Evolutionary conservation across 2,888 invertebrate genomes (phyloP).

Genomic region (Diploptera punctata): DNA sequence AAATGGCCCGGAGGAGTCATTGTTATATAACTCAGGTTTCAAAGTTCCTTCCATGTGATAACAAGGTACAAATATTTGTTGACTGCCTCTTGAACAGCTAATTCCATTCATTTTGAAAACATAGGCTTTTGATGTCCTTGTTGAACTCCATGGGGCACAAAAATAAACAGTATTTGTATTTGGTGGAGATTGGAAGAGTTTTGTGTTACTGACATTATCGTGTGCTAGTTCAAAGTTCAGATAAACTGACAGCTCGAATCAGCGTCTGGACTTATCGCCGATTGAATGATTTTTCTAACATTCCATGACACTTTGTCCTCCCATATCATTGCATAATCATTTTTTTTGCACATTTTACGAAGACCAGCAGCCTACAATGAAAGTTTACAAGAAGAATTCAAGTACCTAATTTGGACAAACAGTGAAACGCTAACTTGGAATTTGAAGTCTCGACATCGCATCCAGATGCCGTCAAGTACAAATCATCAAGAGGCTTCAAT

Average conservation of each 20-base stretch:
- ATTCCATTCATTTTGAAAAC: conserved; percentile 23
- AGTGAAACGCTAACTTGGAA: conserved; percentile 43
- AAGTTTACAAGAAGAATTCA: conserved; percentile 42
- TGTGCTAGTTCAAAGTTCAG: background rate
- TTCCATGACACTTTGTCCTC: conserved; percentile 29
- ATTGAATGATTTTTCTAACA: conserved; percentile 31
- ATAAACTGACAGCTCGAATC: conserved; percentile 1
- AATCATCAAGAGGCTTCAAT: conserved; percentile 33
- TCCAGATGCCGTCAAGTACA: conserved; percentile 38
- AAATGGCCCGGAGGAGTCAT: conserved; percentile 24
- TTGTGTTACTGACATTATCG: too few relatives aligned
- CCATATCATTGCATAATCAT: conserved; percentile 12
- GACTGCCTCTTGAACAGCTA: conserved; percentile 37
- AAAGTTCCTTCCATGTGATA: conserved; percentile 46
- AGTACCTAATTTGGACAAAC: conserved; percentile 37
- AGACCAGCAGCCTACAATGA: conserved; percentile 19
- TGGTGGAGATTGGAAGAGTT: background rate
- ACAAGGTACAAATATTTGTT: conserved; percentile 44
- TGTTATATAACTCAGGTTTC: conserved; percentile 42
- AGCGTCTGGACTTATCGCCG: conserved; percentile 18
- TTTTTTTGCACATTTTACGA: background rate
- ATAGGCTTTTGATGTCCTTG: conserved; percentile 4
- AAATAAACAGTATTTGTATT: conserved; percentile 28
- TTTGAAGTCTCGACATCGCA: conserved; percentile 29
- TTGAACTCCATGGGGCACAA: conserved; percentile 3